Percentiles rank a stretch among this genome's conserved stretches.
Conservation (phyloP, 2,888 invertebrate species). For the Meteorus cinctellus region DNA sequence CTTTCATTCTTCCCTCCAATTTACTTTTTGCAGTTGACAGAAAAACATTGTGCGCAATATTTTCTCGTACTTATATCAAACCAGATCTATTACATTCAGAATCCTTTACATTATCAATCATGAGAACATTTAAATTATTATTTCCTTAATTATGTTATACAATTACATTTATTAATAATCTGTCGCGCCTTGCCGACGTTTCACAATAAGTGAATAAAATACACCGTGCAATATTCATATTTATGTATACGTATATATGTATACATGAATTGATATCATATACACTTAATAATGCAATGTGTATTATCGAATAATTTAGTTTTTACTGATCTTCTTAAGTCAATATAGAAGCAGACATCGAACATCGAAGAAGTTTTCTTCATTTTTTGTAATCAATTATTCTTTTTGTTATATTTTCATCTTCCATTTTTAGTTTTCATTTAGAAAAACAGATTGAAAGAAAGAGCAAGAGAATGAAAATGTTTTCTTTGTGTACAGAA, state of each 20-base stretch:
- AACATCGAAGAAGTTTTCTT: constrained; percentile 60
- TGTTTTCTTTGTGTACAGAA: constrained; percentile 46
- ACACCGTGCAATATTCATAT: constrained; percentile 36
- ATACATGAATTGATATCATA: constrained; percentile 3
- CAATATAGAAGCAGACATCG: constrained; percentile 63
- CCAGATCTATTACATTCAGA: no score
- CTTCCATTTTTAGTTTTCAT: constrained; percentile 44
- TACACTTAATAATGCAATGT: constrained; percentile 32
- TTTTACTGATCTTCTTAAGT: constrained; percentile 43
- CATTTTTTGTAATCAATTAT: not conserved
- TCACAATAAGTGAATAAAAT: constrained; percentile 40
- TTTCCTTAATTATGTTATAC: not conserved
- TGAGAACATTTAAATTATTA: not conserved
- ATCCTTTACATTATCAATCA: not conserved
- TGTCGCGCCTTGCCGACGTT: constrained; percentile 28
- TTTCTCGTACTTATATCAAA: no score
- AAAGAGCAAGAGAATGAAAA: constrained; percentile 20
- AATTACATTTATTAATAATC: constrained; percentile 9
- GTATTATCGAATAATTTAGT: constrained; percentile 34
- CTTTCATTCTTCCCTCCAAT: no score
- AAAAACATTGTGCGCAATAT: no score
- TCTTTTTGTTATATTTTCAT: constrained; percentile 12
- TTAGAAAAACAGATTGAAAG: constrained; percentile 46
- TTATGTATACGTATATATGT: constrained; percentile 4
- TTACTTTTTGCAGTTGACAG: no score